A percentile compares a stretch with the other conserved stretches of the same genome.
These are phyloP conservation scores for Aphelinus atriplicis DNA, from an alignment of 1,140 invertebrate species.

Conservation along the genomic window DNA sequence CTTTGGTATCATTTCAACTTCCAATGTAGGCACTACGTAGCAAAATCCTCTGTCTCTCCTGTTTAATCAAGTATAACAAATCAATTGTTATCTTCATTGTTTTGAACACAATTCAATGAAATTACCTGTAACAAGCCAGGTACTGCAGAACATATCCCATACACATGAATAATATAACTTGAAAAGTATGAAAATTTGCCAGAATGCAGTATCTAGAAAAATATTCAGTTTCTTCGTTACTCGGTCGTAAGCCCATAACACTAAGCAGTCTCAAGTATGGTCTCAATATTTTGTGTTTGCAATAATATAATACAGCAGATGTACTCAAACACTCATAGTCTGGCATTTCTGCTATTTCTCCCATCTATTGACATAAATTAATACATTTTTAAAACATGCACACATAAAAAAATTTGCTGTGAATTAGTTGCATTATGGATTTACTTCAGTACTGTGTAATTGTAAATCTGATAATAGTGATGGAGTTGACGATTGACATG, in stretches of 20 bases:
- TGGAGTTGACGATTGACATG: conserved; percentile 47
- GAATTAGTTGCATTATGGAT: conserved; percentile 6
- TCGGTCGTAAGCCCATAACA: conserved; percentile 78
- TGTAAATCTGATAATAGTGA: conserved; percentile 59
- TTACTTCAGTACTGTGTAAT: conserved; percentile 61
- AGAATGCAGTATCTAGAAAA: conserved; percentile 70
- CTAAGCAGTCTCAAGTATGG: conserved; percentile 79
- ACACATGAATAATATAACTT: conserved; percentile 73
- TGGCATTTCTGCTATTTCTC: conserved; percentile 73
- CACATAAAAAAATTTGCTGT: conserved; percentile 8
- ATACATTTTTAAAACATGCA: background rate
- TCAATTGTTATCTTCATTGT: no score
- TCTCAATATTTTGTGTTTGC: conserved; percentile 80
- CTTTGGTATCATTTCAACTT: conserved; percentile 52
- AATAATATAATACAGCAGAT: conserved; percentile 79
- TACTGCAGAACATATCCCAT: conserved; percentile 80
- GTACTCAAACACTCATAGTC: conserved; percentile 75
- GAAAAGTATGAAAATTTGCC: conserved; percentile 74
- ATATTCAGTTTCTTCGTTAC: conserved; percentile 70
- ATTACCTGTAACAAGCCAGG: conserved; percentile 74
- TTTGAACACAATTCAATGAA: conserved; percentile 13
- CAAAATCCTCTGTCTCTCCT: conserved; percentile 80
- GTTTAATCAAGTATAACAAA: conserved; percentile 6
- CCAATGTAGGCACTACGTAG: conserved; percentile 68
- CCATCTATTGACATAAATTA: conserved; percentile 65